Percentiles rank a stretch among this genome's conserved stretches.
Conservation (phyloP, 2,113 vertebrate species). For the Nibea albiflora region DNA sequence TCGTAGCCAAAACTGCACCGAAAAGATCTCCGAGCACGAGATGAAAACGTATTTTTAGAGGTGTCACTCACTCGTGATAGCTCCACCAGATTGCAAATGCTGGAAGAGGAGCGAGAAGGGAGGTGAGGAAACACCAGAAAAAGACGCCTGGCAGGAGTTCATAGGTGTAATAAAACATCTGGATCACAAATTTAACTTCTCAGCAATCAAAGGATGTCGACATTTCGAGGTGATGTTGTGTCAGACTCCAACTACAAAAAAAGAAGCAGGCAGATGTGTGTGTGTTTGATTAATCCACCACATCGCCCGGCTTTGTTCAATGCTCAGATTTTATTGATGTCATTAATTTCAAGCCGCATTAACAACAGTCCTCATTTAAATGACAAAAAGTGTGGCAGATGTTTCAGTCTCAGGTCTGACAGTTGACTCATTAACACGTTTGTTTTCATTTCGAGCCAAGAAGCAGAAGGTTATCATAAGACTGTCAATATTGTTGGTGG, state of each 20-base stretch:
- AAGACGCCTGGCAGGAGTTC: neutral
- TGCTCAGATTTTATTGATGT: neutral
- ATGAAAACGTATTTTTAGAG: constrained; percentile 11
- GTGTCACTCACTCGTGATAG: neutral
- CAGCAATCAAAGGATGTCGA: neutral
- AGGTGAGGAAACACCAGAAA: neutral
- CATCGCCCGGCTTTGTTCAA: neutral
- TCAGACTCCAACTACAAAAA: neutral
- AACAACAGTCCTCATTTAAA: neutral
- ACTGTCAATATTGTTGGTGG: neutral
- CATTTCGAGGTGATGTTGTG: constrained; percentile 8
- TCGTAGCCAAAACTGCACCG: constrained; percentile 11
- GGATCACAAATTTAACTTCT: neutral
- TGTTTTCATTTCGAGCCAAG: neutral
- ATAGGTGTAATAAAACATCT: neutral
- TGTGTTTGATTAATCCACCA: neutral
- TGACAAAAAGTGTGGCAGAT: neutral
- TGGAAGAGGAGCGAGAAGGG: neutral
- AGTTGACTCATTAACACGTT: neutral
- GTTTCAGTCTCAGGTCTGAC: neutral
- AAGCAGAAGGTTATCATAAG: neutral
- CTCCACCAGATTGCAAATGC: neutral
- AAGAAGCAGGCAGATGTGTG: neutral
- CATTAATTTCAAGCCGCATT: neutral
- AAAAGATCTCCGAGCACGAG: neutral